These are phyloP conservation scores for Reinhardtius hippoglossoides DNA, from an alignment of 2,113 vertebrate species.

Conservation along the genomic window DNA sequence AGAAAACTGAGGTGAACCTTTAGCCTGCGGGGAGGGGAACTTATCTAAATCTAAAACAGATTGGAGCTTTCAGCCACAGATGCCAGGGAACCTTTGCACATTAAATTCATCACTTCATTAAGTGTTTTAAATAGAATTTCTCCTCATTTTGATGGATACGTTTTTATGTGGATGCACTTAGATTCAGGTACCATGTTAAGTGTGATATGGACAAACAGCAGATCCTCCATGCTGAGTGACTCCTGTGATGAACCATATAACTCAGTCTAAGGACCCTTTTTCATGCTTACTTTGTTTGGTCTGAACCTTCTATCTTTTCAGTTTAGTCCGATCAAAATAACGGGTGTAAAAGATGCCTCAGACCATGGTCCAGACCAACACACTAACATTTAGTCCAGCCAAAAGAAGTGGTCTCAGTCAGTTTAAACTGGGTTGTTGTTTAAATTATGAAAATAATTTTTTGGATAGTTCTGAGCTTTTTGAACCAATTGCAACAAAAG, in stretches of 20 bases:
- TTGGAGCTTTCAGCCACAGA: neutral
- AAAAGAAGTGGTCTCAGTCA: too few relatives aligned
- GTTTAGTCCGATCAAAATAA: too few relatives aligned
- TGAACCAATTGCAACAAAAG: too few relatives aligned
- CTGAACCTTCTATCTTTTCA: too few relatives aligned
- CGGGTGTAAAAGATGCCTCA: too few relatives aligned
- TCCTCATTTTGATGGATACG: neutral
- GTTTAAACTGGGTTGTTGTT: too few relatives aligned
- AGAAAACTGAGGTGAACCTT: neutral
- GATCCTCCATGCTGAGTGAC: neutral
- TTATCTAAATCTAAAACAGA: constrained; percentile 11
- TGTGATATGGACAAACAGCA: neutral
- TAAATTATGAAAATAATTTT: too few relatives aligned
- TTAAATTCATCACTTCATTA: neutral
- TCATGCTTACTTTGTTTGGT: too few relatives aligned
- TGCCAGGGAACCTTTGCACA: neutral
- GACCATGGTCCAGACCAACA: too few relatives aligned
- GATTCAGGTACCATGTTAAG: neutral
- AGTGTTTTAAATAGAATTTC: neutral
- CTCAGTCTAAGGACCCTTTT: too few relatives aligned
- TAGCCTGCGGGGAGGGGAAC: neutral
- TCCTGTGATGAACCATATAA: neutral
- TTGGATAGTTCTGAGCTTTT: too few relatives aligned
- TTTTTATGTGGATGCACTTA: neutral
- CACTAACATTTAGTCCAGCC: too few relatives aligned